phyloP scores from a whole-genome alignment of 2,797 vertebrate genomes.

The Molossus alvarezi region DNA sequence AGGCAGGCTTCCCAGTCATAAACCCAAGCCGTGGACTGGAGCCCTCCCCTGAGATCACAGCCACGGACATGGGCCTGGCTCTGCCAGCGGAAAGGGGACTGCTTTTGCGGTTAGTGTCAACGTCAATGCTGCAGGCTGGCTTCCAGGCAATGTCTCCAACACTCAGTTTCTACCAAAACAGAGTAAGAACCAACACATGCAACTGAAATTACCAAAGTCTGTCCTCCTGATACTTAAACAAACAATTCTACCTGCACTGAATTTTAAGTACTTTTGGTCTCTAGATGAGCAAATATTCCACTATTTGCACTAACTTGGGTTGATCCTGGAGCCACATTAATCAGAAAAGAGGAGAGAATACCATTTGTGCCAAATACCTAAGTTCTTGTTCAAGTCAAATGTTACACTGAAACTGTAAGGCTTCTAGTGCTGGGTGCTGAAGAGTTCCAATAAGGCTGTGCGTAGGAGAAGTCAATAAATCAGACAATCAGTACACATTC shows the following conservation, averaged over 20 bases:
- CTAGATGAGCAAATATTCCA: conserved; percentile 64
- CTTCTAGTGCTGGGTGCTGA: conserved; percentile 27
- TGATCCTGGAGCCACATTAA: conserved; percentile 61
- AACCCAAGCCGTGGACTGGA: neutral
- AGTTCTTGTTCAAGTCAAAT: conserved; percentile 33
- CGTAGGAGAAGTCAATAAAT: neutral
- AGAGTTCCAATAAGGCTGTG: neutral
- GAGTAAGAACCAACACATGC: conserved; percentile 77
- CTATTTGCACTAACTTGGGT: conserved; percentile 59
- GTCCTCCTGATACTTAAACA: conserved; percentile 50
- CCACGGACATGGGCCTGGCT: neutral
- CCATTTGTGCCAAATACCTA: conserved; percentile 38
- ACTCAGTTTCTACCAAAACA: conserved; percentile 72
- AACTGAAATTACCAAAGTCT: conserved; percentile 68
- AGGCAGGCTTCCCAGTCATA: conserved; percentile 57
- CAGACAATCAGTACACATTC: neutral
- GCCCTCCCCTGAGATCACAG: conserved; percentile 80
- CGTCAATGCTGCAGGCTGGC: conserved; percentile 76
- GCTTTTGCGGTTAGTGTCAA: conserved; percentile 71
- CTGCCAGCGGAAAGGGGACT: conserved; percentile 27
- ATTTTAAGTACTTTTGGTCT: conserved; percentile 70
- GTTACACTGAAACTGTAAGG: neutral
- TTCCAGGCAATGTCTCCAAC: conserved; percentile 77
- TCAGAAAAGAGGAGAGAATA: conserved; percentile 49
- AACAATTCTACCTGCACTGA: conserved; percentile 73